A percentile compares a stretch with the other conserved stretches of the same genome.
Conservation (phyloP, 2,888 invertebrate genomes). For the Hemicrepidius hirtus region DNA sequence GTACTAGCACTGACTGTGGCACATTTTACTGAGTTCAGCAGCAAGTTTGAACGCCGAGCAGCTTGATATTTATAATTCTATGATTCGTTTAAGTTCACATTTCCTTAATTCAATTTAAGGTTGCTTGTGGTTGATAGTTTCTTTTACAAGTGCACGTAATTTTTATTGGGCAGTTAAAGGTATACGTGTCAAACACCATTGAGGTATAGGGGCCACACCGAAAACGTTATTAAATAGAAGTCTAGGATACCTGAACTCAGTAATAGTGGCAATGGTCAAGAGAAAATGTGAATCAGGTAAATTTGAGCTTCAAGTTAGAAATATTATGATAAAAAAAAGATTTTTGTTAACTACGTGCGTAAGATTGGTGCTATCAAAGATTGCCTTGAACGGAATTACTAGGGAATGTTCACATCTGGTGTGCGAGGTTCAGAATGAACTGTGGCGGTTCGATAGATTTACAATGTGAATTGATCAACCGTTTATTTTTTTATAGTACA, state of each 20-base stretch:
- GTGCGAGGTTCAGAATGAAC: slow-evolving; percentile 51
- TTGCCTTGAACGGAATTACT: slow-evolving; percentile 67
- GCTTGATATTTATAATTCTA: slow-evolving; percentile 3
- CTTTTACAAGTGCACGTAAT: slow-evolving; percentile 8
- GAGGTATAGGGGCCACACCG: slow-evolving; percentile 59
- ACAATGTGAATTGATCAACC: slow-evolving; percentile 54
- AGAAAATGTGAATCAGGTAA: slow-evolving; percentile 55
- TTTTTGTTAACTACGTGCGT: slow-evolving; percentile 71
- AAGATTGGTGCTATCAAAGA: slow-evolving; percentile 72
- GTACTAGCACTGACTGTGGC: slow-evolving; percentile 42
- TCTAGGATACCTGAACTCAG: slow-evolving; percentile 52
- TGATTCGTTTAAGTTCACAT: slow-evolving; percentile 33
- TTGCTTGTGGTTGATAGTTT: slow-evolving; percentile 20
- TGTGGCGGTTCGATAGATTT: slow-evolving; percentile 56
- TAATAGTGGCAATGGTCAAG: slow-evolving; percentile 55
- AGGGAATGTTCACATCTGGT: slow-evolving; percentile 57
- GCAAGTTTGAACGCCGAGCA: slow-evolving; percentile 6
- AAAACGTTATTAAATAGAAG: slow-evolving; percentile 29
- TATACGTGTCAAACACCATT: slow-evolving; percentile 43
- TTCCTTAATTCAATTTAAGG: slow-evolving; percentile 40
- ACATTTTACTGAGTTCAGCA: slow-evolving; percentile 51
- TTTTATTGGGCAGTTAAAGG: slow-evolving; percentile 41
- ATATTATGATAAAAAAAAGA: slow-evolving; percentile 60
- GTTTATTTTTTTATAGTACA: slow-evolving; percentile 21
- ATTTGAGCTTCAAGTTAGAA: slow-evolving; percentile 66